phyloP scores from a whole-genome alignment of 2,797 vertebrate genomes.

The Pangasius larnaudii region DNA sequence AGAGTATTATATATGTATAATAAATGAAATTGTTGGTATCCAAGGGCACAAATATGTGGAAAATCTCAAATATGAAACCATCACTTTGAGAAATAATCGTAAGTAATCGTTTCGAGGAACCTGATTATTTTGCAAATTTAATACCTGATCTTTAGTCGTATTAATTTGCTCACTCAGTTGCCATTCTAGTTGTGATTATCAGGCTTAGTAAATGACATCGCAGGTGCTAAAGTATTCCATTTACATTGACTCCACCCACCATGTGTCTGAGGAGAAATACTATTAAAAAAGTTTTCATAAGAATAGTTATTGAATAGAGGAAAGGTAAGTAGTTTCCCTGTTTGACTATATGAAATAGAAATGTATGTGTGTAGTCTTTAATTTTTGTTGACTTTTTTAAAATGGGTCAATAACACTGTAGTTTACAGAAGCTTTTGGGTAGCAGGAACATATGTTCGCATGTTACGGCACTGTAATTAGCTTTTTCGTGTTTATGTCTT shows the following conservation, averaged over 20 bases:
- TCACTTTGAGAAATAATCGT: neutral
- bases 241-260: neutral
- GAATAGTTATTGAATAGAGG: neutral
- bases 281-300: too few relatives aligned
- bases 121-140: neutral
- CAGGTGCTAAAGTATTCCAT: neutral
- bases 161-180: neutral
- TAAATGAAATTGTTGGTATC: neutral
- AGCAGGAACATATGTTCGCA: neutral
- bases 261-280: neutral
- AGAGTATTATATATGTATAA: neutral
- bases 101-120: neutral
- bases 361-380: too few relatives aligned
- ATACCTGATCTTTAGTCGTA: neutral
- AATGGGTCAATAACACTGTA: neutral
- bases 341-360: neutral
- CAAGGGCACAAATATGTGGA: neutral
- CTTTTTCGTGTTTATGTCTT: constrained; percentile 12
- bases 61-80: neutral
- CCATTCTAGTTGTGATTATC: neutral
- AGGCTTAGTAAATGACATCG: neutral
- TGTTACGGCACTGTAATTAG: neutral
- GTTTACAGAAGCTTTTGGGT: neutral
- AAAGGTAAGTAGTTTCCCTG: neutral
- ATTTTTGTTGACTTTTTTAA: too few relatives aligned